Percentiles rank a stretch among this genome's conserved stretches.
Conservation (phyloP, 2,113 vertebrate species). For the Xenus cinereus region DNA sequence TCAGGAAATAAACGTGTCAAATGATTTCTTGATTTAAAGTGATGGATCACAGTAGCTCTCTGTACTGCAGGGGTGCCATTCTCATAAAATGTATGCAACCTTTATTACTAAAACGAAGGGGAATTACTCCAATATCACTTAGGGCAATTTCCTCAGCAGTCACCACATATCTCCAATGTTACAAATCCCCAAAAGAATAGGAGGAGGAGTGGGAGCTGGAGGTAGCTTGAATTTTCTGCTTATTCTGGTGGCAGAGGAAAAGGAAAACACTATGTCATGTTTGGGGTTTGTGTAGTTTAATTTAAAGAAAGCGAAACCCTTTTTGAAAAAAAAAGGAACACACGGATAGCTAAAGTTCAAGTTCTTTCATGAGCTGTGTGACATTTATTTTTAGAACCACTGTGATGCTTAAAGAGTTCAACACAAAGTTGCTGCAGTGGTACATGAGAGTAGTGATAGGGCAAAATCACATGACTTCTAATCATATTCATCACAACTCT, state of each 20-base stretch:
- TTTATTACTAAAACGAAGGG: conserved; percentile 60
- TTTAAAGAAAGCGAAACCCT: not conserved
- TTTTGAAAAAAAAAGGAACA: conserved; percentile 51
- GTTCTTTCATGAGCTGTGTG: not conserved
- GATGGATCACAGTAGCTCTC: conserved; percentile 69
- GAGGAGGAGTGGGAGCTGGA: conserved; percentile 7
- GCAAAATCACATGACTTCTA: not conserved
- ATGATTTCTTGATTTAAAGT: conserved; percentile 72
- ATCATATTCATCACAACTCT: not conserved
- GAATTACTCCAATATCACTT: conserved; percentile 61
- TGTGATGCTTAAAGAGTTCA: not conserved
- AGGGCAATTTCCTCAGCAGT: conserved; percentile 53
- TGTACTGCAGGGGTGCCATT: conserved; percentile 58
- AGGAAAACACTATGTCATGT: not conserved
- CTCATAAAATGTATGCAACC: conserved; percentile 64
- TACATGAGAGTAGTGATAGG: not conserved
- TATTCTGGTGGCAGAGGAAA: not conserved
- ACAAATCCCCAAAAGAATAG: conserved; percentile 50
- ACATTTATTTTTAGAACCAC: not conserved
- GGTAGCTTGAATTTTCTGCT: not conserved
- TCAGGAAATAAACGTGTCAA: conserved; percentile 72
- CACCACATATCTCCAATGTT: conserved; percentile 28
- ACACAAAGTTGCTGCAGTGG: not conserved
- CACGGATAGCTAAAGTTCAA: conserved; percentile 10
- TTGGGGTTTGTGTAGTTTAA: not conserved